Evolutionary conservation across 2,797 vertebrate species (phyloP), one percentile per base, ranked within the genome.

Genomic region (Aeoliscus strigatus): DNA sequence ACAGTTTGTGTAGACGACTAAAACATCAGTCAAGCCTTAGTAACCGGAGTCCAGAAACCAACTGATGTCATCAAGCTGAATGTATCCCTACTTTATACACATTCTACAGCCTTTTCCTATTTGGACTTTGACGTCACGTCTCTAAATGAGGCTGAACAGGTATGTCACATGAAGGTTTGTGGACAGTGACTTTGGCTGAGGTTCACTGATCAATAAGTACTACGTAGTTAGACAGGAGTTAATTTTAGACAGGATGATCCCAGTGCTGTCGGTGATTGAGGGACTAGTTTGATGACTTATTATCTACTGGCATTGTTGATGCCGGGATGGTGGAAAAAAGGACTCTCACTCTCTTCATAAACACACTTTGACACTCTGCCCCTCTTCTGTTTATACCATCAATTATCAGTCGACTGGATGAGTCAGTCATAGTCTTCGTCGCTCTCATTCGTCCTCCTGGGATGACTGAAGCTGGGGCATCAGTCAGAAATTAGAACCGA

Each of bases 251-350:
- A 1, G 21, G 13, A 39, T 35, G 25, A 51, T 42, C 1, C 6
- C 11, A 29, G 34, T n/a, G 6, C 51, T 26, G 13, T 18, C 27
- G 18, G 51, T 30, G 10, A 68, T 53, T 70, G 45, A 72, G 66
- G 69, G 51, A 58, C 57, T 39, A 52, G 65, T 80, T 78, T 73
- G 61, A 82, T 68, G 74, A 66, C 56, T 66, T 65, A 67, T 79
- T 63, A 66, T 54, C 46, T 49, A 45, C 32, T 66, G 71, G 51
- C 45, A 61, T 43, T 87, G 77, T 79, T 63, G 27, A 61, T 46
- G 37, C 52, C 21, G 27, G 27, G 58, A 51, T 43, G 42, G 26
- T 16, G 32, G 56, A 48, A 62, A 42, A 32, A 40, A 79, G 65
- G 44, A 64, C 44, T 62, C 51, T 68, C 46, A 42, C 32, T 34